Conservation (phyloP, 1,140 invertebrate genomes). For the Cotesia chilonis region DNA sequence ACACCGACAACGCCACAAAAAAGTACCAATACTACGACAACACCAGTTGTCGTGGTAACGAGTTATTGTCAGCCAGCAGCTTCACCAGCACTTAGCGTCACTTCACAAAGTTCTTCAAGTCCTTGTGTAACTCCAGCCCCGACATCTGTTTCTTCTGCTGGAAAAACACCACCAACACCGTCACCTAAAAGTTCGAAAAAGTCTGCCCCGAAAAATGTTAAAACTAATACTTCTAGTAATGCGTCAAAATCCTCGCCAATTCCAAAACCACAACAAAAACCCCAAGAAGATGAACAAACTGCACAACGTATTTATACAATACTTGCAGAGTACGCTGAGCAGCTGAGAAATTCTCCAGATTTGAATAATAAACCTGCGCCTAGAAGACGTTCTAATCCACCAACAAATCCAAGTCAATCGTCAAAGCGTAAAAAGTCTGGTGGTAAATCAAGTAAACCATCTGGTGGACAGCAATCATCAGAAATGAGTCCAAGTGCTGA, state of each 20-base stretch:
- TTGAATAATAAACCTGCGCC: conserved; percentile 83
- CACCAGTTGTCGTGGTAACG: conserved; percentile 70
- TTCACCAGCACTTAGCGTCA: conserved; percentile 69
- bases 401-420: conserved; percentile 74
- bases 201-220: conserved; percentile 67
- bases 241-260: conserved; percentile 73
- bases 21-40: conserved; percentile 58
- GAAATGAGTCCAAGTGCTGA: conserved; percentile 72
- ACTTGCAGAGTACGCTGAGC: conserved; percentile 81
- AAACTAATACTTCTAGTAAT: conserved; percentile 66
- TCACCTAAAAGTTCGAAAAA: conserved; percentile 68
- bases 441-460: conserved; percentile 65
- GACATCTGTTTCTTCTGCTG: conserved; percentile 57
- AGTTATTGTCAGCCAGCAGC: conserved; percentile 71
- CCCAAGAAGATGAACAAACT: conserved; percentile 82
- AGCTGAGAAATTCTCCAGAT: conserved; percentile 80
- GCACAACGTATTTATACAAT: conserved; percentile 83
- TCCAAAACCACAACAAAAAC: conserved; percentile 77
- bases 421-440: conserved; percentile 79
- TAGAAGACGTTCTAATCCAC: conserved; percentile 76
- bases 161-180: conserved; percentile 55
- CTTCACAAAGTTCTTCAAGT: conserved; percentile 72
- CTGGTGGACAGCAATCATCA: conserved; percentile 64
- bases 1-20: conserved; percentile 52
- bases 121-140: conserved; percentile 70